A percentile compares a stretch with the other conserved stretches of the same genome.
Evolutionary conservation across 1,140 invertebrate species (phyloP).

Genomic region (Nebria ingens): DNA sequence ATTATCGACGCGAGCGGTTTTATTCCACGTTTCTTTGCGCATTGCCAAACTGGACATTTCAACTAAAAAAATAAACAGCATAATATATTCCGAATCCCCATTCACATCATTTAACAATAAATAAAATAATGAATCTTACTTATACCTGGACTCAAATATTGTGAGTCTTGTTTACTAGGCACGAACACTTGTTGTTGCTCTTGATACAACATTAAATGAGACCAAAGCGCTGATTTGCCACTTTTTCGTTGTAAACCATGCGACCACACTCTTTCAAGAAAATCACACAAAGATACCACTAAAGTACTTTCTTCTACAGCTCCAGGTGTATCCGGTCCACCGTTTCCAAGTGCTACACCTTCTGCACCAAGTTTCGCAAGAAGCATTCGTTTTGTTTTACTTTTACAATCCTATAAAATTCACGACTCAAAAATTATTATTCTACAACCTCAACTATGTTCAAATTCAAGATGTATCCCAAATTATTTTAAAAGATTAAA

Average conservation of each 20-base stretch:
- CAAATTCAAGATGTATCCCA: constrained; percentile 7
- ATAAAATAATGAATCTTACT: too few relatives aligned
- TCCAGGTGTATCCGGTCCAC: constrained; percentile 44
- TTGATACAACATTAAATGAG: constrained; percentile 81
- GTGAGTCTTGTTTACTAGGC: constrained; percentile 66
- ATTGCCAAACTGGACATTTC: constrained; percentile 69
- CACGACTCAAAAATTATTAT: constrained; percentile 15
- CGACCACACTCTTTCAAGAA: constrained; percentile 95
- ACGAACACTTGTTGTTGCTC: constrained; percentile 72
- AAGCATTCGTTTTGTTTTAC: constrained; percentile 94
- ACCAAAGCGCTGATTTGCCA: constrained; percentile 92
- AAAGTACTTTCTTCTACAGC: constrained; percentile 94
- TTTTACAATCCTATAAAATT: constrained; percentile 69
- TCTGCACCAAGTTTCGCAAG: constrained; percentile 97
- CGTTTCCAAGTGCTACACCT: constrained; percentile 69
- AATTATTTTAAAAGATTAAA: constrained; percentile 15
- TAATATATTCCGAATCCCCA: constrained; percentile 11
- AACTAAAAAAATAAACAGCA: constrained; percentile 30
- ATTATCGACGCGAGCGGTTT: constrained; percentile 19
- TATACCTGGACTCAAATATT: constrained; percentile 74
- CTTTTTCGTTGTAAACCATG: constrained; percentile 94
- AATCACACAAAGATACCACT: constrained; percentile 93
- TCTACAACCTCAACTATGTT: background rate
- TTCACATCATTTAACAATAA: constrained; percentile 21
- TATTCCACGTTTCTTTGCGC: constrained; percentile 38